Conservation (phyloP, 2,113 vertebrate species). For the Anarrhichthys ocellatus region DNA sequence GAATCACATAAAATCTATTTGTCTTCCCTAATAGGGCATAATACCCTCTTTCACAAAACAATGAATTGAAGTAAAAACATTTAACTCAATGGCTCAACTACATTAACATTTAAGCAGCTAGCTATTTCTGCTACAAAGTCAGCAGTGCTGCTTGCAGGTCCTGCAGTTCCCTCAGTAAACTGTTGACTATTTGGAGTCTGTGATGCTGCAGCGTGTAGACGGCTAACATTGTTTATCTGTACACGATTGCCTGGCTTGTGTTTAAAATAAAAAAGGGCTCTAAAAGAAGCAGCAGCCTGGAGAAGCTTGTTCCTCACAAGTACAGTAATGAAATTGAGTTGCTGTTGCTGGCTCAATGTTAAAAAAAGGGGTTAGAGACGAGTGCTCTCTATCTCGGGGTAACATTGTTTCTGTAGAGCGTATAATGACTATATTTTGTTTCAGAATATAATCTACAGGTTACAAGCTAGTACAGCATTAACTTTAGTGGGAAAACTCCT, state of each 20-base stretch:
- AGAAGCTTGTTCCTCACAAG: conserved; percentile 11
- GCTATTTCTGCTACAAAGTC: conserved; percentile 6
- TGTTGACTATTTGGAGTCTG: conserved; percentile 6
- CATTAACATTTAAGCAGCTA: conserved; percentile 4
- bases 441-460: conserved; percentile 1
- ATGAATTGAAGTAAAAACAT: conserved; percentile 1
- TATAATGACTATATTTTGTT: conserved; percentile 2
- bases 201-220: conserved; percentile 24
- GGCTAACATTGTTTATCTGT: conserved; percentile 20
- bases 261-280: background rate
- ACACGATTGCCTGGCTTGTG: conserved; percentile 11
- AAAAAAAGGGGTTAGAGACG: background rate
- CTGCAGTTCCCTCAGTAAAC: conserved; percentile 4
- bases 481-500: background rate
- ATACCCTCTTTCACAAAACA: background rate
- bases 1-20: conserved; percentile 9
- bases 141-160: background rate
- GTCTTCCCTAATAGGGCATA: background rate
- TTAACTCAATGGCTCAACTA: conserved; percentile 16
- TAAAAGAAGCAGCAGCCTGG: background rate
- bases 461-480: background rate
- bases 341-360: background rate
- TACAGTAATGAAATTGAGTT: conserved; percentile 14
- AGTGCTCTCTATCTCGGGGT: background rate
- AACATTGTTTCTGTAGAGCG: background rate